A percentile compares a stretch with the other conserved stretches of the same genome.
These are phyloP conservation scores for Sus cebifrons DNA, from an alignment of 2,797 vertebrate genomes.

Conservation along the genomic window DNA sequence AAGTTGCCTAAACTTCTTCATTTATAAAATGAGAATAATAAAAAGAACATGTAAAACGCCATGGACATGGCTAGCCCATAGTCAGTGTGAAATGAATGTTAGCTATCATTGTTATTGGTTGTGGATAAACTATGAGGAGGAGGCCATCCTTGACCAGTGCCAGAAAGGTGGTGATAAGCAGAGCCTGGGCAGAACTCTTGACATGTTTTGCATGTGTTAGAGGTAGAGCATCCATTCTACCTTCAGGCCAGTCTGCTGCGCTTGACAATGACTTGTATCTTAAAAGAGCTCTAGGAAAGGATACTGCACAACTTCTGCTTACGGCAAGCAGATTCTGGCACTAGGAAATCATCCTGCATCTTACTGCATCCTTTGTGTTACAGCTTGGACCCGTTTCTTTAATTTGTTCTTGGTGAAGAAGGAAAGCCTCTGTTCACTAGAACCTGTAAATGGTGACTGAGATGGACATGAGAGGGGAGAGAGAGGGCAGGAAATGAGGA, in stretches of 20 bases:
- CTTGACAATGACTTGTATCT: background rate
- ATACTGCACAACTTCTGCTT: background rate
- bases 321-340: background rate
- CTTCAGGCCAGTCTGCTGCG: background rate
- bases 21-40: slow-evolving; percentile 11
- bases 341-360: background rate
- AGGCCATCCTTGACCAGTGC: background rate
- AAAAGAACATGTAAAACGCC: background rate
- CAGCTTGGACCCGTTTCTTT: slow-evolving; percentile 6
- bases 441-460: background rate
- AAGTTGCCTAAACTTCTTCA: background rate
- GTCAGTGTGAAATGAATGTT: background rate
- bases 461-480: background rate
- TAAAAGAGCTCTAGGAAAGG: background rate
- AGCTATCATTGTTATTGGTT: background rate
- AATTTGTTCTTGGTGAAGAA: background rate
- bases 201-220: background rate
- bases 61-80: background rate
- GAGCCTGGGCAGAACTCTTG: background rate
- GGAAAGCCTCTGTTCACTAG: background rate
- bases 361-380: background rate
- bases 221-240: background rate
- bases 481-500: slow-evolving; percentile 8
- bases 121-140: background rate
- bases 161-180: background rate